A percentile compares a stretch with the other conserved stretches of the same genome.
These are phyloP conservation scores for Uropetala carovei DNA, from an alignment of 2,888 invertebrate species.

Conservation along the genomic window DNA sequence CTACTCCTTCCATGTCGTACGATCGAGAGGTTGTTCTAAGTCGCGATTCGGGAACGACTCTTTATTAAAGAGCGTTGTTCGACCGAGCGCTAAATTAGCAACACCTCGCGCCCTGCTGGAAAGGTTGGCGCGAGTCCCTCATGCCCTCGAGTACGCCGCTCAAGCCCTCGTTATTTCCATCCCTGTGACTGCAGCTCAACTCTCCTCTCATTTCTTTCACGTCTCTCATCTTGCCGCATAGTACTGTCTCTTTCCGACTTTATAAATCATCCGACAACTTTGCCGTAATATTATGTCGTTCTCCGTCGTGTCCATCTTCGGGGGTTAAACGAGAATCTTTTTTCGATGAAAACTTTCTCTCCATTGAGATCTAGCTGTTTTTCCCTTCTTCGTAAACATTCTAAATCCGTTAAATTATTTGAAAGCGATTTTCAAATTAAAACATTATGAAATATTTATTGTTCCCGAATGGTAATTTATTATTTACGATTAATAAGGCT, in stretches of 20 bases:
- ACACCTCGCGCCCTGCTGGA: neutral
- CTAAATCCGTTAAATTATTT: constrained; percentile 2
- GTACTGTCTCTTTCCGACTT: neutral
- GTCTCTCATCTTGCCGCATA: neutral
- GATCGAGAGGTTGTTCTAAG: neutral
- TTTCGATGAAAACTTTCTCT: neutral
- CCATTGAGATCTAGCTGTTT: neutral
- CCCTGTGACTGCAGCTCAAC: constrained; percentile 1
- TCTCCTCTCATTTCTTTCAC: neutral
- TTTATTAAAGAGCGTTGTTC: neutral
- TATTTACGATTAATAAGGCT: neutral
- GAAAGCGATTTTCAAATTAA: neutral
- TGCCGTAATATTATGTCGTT: neutral
- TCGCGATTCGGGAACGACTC: neutral
- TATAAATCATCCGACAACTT: too few species aligned
- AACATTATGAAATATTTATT: neutral
- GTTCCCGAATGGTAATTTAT: constrained; percentile 4
- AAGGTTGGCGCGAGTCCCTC: neutral
- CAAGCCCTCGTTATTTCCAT: neutral
- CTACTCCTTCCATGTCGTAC: neutral
- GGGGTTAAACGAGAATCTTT: neutral
- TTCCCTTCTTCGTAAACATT: neutral
- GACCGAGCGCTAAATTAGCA: neutral
- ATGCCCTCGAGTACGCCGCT: constrained; percentile 7
- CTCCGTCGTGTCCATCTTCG: neutral